These are phyloP conservation scores for Pseudocheirus occidentalis DNA, from an alignment of 2,797 vertebrate genomes.

Conservation along the genomic window DNA sequence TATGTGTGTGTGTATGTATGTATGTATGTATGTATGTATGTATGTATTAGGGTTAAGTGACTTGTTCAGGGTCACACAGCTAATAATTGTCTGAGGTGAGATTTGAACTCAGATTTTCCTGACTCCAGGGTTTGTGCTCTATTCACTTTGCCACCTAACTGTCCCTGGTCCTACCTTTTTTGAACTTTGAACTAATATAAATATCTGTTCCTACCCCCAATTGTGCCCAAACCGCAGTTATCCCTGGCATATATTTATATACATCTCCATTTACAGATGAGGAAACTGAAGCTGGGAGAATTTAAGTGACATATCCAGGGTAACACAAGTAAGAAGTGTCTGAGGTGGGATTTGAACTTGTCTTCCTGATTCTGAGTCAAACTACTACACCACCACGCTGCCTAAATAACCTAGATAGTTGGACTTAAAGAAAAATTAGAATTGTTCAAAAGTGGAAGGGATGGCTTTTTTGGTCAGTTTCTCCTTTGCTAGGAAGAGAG, in stretches of 20 bases:
- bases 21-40: no score
- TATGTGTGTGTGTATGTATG: no score
- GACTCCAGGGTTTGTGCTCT: background rate
- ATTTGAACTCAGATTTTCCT: background rate
- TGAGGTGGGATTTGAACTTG: background rate
- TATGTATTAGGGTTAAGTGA: background rate
- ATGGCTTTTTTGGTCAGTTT: background rate
- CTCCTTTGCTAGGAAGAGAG: background rate
- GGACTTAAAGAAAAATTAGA: background rate
- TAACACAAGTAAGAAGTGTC: background rate
- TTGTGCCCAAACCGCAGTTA: background rate
- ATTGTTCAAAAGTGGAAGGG: background rate
- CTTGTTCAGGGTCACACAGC: background rate
- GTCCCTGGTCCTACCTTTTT: background rate
- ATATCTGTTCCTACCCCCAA: background rate
- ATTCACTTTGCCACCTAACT: background rate
- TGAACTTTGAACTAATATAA: background rate
- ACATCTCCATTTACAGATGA: background rate
- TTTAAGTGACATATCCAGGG: background rate
- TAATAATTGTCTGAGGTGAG: background rate
- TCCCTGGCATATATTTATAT: background rate
- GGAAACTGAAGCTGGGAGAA: background rate
- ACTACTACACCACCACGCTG: background rate
- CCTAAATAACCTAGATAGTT: background rate
- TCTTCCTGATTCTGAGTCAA: background rate